phyloP scores from a whole-genome alignment of 2,113 vertebrate genomes.

The Suncus etruscus region DNA sequence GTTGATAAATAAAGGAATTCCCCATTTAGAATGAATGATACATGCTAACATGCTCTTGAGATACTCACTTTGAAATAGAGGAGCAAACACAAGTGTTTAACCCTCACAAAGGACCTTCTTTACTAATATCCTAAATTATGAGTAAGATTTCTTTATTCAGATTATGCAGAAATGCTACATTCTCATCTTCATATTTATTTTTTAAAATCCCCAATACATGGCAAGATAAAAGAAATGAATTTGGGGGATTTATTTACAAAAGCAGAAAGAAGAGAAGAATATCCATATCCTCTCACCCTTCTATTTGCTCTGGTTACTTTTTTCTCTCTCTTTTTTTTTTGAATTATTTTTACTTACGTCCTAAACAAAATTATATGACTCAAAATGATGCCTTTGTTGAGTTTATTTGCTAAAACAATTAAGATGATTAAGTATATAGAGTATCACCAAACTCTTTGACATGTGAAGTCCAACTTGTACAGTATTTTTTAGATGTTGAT shows the following conservation, averaged over 20 bases:
- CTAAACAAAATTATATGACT: constrained; percentile 21
- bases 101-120: constrained; percentile 1
- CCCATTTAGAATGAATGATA: constrained; percentile 64
- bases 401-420: constrained; percentile 33
- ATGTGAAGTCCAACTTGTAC: constrained; percentile 64
- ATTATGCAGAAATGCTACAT: not conserved
- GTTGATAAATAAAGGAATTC: constrained; percentile 76
- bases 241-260: not conserved
- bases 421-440: constrained; percentile 13
- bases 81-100: not conserved
- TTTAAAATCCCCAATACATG: not conserved
- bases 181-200: constrained; percentile 22
- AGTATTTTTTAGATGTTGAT: constrained; percentile 58
- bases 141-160: constrained; percentile 21
- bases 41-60: constrained; percentile 33
- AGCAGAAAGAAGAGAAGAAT: constrained; percentile 28
- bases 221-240: not conserved
- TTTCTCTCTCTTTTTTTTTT: not conserved
- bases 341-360: constrained; percentile 20
- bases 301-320: constrained; percentile 3
- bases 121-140: constrained; percentile 45
- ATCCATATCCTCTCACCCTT: constrained; percentile 21
- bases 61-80: constrained; percentile 51
- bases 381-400: not conserved
- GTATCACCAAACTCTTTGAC: constrained; percentile 55